Evolutionary conservation across 2,888 invertebrate genomes (phyloP), one percentile per base, ranked within the genome.

Genomic region (Teleogryllus oceanicus): DNA sequence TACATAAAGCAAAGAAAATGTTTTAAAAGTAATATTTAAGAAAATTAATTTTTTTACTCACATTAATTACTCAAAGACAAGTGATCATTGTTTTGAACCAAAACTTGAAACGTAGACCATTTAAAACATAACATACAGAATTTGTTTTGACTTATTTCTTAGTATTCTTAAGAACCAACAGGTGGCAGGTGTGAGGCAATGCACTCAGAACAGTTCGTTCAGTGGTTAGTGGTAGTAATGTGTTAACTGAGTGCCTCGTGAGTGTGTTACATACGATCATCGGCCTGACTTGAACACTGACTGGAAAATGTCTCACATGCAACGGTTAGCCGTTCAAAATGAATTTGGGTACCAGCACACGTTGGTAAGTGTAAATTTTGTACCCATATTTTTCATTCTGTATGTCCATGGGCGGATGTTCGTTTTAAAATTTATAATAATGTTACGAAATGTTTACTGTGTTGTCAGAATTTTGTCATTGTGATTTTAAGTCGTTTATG

Each of bases 331-430:
- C 24, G 51, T 76, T 18, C 78, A 80, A 76, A 79, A 81, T 79
- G 81, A 82, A 62, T 75, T 82, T 77, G 82, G 82, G n/a, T 82
- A 81, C 50, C 82, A 82, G 62, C 82, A 82, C 74, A 82, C 82
- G 24, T 81, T 82, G 82, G 82, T 82, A 78, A 82, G 82, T 81
- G 20, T 74, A 79, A 16, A 79, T 74, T 74, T 74, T 74, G 5
- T 37, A 8, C 37, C 37, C 37, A 37, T 37, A 37, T 37, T 37
- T 37, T 37, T 1, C 37, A 37, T 37, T 37, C 37, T 37, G 37
- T 37, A 5, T 37, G 37, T 37, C 37, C 37, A 37, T 37, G 5
- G 37, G 37, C 8, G 37, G 37, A 37, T 37, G 37, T 37, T 8
- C 8, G 8, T 37, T 8, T 37, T n/a, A n/a, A n/a, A n/a, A n/a